Evolutionary conservation across 2,888 invertebrate species (phyloP).

Genomic region (Cetonia aurata): DNA sequence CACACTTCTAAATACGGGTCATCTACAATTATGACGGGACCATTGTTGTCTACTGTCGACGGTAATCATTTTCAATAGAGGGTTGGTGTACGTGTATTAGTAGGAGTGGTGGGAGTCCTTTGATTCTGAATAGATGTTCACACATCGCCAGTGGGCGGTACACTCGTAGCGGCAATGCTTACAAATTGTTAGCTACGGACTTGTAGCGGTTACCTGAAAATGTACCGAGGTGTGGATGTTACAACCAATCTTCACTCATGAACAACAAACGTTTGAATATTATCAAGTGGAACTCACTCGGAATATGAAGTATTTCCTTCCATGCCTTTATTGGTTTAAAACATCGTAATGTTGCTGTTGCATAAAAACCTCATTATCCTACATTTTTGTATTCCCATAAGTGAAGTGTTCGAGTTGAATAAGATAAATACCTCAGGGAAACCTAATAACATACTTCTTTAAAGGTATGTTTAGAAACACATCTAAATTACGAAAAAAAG

Average conservation of each 20-base stretch:
- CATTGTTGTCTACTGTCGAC: conserved; percentile 31
- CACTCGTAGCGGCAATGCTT: background rate
- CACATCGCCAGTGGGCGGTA: conserved; percentile 27
- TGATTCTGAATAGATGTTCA: conserved; percentile 30
- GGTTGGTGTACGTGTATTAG: conserved; percentile 15
- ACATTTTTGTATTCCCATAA: too few species aligned
- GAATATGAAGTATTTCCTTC: background rate
- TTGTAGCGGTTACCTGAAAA: background rate
- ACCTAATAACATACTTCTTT: too few species aligned
- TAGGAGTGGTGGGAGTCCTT: conserved; percentile 22
- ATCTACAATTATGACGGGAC: conserved; percentile 8
- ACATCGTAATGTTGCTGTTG: background rate
- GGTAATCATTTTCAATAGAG: conserved; percentile 27
- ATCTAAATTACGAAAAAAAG: too few species aligned
- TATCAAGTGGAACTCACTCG: too few species aligned
- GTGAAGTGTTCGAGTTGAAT: too few species aligned
- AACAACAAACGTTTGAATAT: too few species aligned
- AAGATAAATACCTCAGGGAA: too few species aligned
- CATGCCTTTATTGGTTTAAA: background rate
- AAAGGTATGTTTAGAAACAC: too few species aligned
- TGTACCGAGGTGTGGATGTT: too few species aligned
- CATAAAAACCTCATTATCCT: too few species aligned
- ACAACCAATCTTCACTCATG: too few species aligned
- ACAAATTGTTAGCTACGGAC: conserved; percentile 8
- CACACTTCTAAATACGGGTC: conserved; percentile 9